These are phyloP conservation scores for Vanessa tameamea DNA, from an alignment of 1,140 invertebrate genomes.

Conservation along the genomic window DNA sequence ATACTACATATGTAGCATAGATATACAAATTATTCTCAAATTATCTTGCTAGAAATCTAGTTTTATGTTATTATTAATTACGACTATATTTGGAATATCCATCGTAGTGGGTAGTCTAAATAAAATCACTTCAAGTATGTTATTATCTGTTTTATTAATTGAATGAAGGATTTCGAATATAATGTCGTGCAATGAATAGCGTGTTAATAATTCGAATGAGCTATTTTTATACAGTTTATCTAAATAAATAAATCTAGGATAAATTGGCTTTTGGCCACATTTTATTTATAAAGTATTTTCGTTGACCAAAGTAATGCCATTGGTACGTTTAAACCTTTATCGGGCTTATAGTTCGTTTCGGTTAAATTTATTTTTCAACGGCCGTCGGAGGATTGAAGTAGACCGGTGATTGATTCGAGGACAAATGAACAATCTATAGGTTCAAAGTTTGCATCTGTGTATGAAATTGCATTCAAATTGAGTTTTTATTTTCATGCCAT, in stretches of 20 bases:
- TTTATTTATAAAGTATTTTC: neutral
- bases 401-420: conserved; percentile 55
- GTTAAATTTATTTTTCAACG: conserved; percentile 36
- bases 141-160: too few species aligned
- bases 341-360: conserved; percentile 27
- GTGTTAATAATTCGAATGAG: too few species aligned
- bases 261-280: neutral
- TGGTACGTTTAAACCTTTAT: conserved; percentile 32
- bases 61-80: too few species aligned
- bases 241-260: neutral
- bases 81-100: too few species aligned
- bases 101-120: too few species aligned
- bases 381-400: conserved; percentile 39
- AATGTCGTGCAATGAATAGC: too few species aligned
- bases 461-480: conserved; percentile 43
- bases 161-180: too few species aligned
- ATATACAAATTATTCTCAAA: too few species aligned
- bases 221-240: neutral
- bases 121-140: too few species aligned
- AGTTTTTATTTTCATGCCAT: conserved; percentile 24
- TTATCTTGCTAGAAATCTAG: too few species aligned
- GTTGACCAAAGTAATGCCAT: conserved; percentile 7
- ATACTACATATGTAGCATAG: too few species aligned
- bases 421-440: conserved; percentile 60
- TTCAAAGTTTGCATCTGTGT: conserved; percentile 39